Conservation (phyloP, 2,888 invertebrate genomes). For the Cheilosia pagana region DNA sequence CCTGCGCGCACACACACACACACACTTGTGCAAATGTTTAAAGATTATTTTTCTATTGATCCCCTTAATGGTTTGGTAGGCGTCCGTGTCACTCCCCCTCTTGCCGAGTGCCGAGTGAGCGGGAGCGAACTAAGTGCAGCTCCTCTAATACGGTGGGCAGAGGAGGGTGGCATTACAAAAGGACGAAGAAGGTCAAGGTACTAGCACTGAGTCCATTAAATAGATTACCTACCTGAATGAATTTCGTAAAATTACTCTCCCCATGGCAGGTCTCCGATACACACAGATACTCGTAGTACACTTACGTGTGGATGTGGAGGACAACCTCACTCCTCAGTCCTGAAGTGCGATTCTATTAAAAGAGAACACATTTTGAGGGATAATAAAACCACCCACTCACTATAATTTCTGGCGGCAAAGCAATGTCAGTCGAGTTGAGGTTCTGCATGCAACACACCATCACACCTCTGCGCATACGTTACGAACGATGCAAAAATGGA, state of each 20-base stretch:
- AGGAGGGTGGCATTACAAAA: slow-evolving; percentile 12
- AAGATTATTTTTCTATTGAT: slow-evolving; percentile 66
- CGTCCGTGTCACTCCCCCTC: slow-evolving; percentile 14
- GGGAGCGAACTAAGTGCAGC: slow-evolving; percentile 48
- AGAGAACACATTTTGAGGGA: slow-evolving; percentile 58
- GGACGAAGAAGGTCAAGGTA: slow-evolving; percentile 70
- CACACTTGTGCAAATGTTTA: slow-evolving; percentile 25
- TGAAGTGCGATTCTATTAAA: slow-evolving; percentile 61
- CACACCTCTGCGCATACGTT: slow-evolving; percentile 20
- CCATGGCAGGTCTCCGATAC: neutral
- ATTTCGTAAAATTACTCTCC: slow-evolving; percentile 68
- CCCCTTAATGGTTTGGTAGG: slow-evolving; percentile 60
- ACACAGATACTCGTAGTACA: slow-evolving; percentile 11
- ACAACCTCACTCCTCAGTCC: neutral
- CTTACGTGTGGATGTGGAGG: neutral
- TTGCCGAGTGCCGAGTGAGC: neutral
- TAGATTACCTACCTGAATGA: slow-evolving; percentile 75
- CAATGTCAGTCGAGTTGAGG: slow-evolving; percentile 49
- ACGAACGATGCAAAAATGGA: slow-evolving; percentile 54
- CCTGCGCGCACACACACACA: slow-evolving; percentile 1
- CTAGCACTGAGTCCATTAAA: slow-evolving; percentile 69
- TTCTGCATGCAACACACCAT: slow-evolving; percentile 23
- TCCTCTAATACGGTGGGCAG: neutral
- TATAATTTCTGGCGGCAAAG: slow-evolving; percentile 5
- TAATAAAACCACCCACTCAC: slow-evolving; percentile 60